phyloP scores from a whole-genome alignment of 2,888 invertebrate genomes.

The Eueremaeus valkanovi region DNA sequence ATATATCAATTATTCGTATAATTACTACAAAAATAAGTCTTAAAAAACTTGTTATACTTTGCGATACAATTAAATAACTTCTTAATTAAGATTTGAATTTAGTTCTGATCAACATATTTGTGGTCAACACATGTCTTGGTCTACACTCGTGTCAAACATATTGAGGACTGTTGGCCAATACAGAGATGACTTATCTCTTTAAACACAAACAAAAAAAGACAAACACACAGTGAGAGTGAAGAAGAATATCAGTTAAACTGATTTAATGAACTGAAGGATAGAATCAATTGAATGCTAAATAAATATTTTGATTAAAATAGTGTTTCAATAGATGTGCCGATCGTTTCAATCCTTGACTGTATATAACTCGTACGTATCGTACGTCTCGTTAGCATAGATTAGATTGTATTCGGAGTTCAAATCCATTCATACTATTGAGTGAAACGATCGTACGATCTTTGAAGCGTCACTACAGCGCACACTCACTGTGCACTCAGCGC shows the following conservation, averaged over 20 bases:
- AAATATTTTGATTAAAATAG: no score
- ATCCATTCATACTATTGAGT: background rate
- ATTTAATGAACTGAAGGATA: background rate
- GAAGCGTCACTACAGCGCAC: background rate
- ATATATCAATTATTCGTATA: background rate
- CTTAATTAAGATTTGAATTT: background rate
- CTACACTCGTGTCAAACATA: no score
- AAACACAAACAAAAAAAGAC: background rate
- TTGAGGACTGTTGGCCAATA: background rate
- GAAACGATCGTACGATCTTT: background rate
- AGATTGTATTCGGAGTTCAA: background rate
- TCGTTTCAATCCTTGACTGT: no score
- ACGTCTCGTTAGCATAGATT: no score
- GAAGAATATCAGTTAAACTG: no score
- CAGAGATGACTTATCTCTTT: background rate
- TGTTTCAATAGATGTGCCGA: no score
- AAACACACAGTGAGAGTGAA: background rate
- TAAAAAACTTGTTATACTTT: background rate
- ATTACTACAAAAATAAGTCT: background rate
- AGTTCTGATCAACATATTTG: conserved; percentile 9
- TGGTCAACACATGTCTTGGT: background rate
- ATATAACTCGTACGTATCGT: no score
- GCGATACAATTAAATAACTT: background rate
- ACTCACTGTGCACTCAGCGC: background rate
- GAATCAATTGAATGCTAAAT: background rate